Evolutionary conservation across 2,113 vertebrate genomes (phyloP).

Genomic region (Dipodomys spectabilis): DNA sequence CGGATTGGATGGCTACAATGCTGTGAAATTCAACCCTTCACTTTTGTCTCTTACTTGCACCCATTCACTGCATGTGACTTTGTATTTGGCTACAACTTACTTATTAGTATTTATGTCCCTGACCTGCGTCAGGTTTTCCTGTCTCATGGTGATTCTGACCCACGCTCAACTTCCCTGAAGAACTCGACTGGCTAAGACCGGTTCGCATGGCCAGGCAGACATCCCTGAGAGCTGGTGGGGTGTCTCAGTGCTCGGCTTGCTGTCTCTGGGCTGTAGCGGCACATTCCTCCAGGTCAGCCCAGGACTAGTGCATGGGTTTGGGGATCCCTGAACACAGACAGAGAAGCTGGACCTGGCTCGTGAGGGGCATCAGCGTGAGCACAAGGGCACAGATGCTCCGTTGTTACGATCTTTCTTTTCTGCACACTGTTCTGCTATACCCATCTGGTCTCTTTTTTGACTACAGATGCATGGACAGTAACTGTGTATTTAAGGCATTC

Average conservation of each 20-base stretch:
- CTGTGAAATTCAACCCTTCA: too few species aligned
- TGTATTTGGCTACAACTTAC: too few species aligned
- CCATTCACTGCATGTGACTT: too few species aligned
- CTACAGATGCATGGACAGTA: constrained; percentile 4
- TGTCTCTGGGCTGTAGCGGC: neutral
- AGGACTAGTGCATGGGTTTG: neutral
- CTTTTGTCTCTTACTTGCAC: too few species aligned
- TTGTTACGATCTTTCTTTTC: neutral
- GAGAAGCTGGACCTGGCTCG: neutral
- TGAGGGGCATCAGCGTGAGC: too few species aligned
- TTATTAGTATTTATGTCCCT: too few species aligned
- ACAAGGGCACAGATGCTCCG: neutral
- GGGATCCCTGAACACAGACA: neutral
- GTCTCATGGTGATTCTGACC: neutral
- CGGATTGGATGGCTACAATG: too few species aligned
- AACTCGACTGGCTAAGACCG: neutral
- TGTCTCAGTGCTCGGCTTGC: too few species aligned
- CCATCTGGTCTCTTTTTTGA: neutral
- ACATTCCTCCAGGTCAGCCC: neutral
- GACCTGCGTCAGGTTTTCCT: constrained; percentile 9
- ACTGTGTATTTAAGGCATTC: constrained; percentile 46
- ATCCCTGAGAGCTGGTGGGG: too few species aligned
- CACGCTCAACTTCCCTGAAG: neutral
- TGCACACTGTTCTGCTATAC: neutral
- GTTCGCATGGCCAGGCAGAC: too few species aligned